Evolutionary conservation across 1,140 invertebrate species (phyloP), one percentile per base, ranked within the genome.

Genomic region (Neoseiulus cucumeris): DNA sequence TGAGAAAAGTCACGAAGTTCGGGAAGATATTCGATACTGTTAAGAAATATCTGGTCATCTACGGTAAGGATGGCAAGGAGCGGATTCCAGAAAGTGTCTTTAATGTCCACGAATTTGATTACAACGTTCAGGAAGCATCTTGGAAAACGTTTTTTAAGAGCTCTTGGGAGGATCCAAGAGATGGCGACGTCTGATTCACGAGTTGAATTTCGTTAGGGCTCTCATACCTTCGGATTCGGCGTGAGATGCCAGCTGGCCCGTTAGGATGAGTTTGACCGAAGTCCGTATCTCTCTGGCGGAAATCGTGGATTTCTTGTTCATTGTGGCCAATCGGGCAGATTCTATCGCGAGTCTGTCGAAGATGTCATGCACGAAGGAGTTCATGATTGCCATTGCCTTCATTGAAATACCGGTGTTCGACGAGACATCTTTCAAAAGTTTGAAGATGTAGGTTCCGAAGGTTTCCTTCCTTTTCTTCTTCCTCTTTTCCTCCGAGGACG

Each of bases 401-500:
- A 42, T 76, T 14, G 82, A 84, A 45, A 86, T 81, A 29, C 84
- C 82, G 66, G 81, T 84, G 71, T 82, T 79, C 1, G 82, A 82
- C 72, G 84, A 84, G 75, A 85, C 83, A 72, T 84, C 82, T 70
- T 84, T 83, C 71, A 87, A 70, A n/a, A 87, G 77, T 70, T 84
- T 85, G 74, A 82, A 83, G 18, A 84, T 78, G 74, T 85, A 86
- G 65, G 83, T 82, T 0, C 79, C 79, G 75, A 84, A 87, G 6
- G 67, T 79, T 76, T 82, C 83, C 76, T 79, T 80, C 74, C 55
- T 70, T 18, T 20, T 18, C 47, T 67, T 65, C 39, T 42, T n/a
- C n/a, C n/a, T 44, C 18, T 41, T 67, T 47, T 65, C 44, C 29
- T 65, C 44, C 42, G 64, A 66, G 65, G n/a, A 25, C 72, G 68